A percentile compares a stretch with the other conserved stretches of the same genome.
Conservation (phyloP, 1,140 invertebrate genomes). For the Aleiodes sp. region DNA sequence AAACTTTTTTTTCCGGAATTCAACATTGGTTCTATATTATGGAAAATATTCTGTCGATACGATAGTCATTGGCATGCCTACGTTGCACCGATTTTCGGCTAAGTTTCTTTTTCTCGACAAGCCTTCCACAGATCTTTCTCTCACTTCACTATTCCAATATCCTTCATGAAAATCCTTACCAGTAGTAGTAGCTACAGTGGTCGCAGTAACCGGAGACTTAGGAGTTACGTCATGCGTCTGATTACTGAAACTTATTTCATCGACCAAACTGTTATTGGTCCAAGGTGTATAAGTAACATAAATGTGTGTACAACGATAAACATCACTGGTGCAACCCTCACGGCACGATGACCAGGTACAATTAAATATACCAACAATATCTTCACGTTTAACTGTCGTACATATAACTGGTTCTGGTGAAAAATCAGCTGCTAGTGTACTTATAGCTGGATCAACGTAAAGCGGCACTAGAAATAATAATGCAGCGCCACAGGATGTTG, state of each 20-base stretch:
- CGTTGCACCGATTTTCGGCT: too few relatives aligned
- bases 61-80: too few relatives aligned
- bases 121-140: too few relatives aligned
- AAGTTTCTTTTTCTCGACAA: too few relatives aligned
- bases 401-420: slow-evolving; percentile 80
- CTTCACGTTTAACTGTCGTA: slow-evolving; percentile 78
- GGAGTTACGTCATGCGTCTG: too few relatives aligned
- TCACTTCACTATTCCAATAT: too few relatives aligned
- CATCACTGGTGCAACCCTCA: slow-evolving; percentile 88
- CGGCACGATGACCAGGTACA: slow-evolving; percentile 88
- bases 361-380: slow-evolving; percentile 80
- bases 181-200: not conserved
- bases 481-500: slow-evolving; percentile 82
- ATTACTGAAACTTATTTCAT: slow-evolving; percentile 16
- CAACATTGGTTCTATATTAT: too few relatives aligned
- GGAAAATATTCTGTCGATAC: too few relatives aligned
- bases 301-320: slow-evolving; percentile 86
- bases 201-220: too few relatives aligned
- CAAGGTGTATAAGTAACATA: slow-evolving; percentile 79
- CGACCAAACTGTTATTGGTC: slow-evolving; percentile 41
- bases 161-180: too few relatives aligned
- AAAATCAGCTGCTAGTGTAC: slow-evolving; percentile 85
- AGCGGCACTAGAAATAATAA: slow-evolving; percentile 87
- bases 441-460: slow-evolving; percentile 91
- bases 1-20: too few relatives aligned